Base-by-base conservation (phyloP, 2,888 invertebrate genomes). In the Timema podura region DNA sequence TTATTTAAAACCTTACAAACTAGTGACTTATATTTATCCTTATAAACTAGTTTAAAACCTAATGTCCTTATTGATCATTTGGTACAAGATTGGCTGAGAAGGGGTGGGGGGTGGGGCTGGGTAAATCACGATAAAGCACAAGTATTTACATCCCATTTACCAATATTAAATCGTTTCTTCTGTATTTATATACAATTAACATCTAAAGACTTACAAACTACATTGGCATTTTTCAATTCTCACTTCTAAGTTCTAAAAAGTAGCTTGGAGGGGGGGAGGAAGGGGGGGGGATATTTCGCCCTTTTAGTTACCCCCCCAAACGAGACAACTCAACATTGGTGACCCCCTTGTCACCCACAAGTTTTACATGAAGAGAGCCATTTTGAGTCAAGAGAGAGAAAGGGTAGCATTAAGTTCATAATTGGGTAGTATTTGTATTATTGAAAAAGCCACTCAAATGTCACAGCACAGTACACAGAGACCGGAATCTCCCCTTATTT, bases 381-480 rank as follows among this genome's bases (percentile, higher is more conserved):
- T 57, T 66, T 66, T 48, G 30, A 59, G 48, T n/a, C 44, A 45
- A 59, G 66, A 48, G 59, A 64, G 51, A 45, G 45, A 51, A 66
- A 69, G 66, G 44, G 64, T 65, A 67, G 54, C 57, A 65, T 57
- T 15, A 57, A 65, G 57, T 71, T 48, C 51, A 48, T 59, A 47
- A 46, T 45, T 46, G 48, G 66, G 65, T 44, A 72, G 74, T 70
- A 73, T 75, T 76, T 75, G 74, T 82, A 82, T 82, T 82, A 82
- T 71, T 70, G 73, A 68, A 64, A 83, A 84, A 84, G 83, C 83
- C 84, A 83, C 83, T 83, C 83, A 82, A 82, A 81, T 82, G 82
- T 84, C 83, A 83, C 83, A 82, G 70, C 72, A 72, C 72, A 72
- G 72, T 70, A 68, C 65, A 68, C 64, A 44, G 44, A 61, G 45